Evolutionary conservation across 2,888 invertebrate species (phyloP), one percentile per base, ranked within the genome.

Genomic region (Netelia fuscicornis): DNA sequence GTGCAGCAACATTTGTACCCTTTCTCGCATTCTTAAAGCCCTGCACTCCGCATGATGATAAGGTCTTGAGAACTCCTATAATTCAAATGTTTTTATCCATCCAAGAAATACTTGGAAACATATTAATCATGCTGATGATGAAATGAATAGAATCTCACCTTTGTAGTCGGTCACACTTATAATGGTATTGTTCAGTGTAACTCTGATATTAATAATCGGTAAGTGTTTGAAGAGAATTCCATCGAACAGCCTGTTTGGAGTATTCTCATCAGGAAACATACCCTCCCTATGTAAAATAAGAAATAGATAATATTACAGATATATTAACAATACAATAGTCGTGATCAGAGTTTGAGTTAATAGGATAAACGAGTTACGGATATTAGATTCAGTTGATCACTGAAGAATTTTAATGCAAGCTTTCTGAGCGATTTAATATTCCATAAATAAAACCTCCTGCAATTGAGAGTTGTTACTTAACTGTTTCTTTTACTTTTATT

Each of bases 1-100:
- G 99, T 1, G 98, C 99, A 56, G 99, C 99, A 90, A 99, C 97
- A 92, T 98, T 99, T 3, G 99, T 99, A 85, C 99, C 99, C 94
- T 99, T 99, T 89, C 97, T 96, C 0, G 98, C 96, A 93, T 99
- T 98, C 94, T 98, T 98, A 91, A 98, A 99, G 5, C 99, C 99
- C 93, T 99, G 99, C 89, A 97, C 95, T 0, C 99, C 98, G 94
- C 98, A 97, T 0, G 97, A 97, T 56, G 96, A 94, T 23, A 96
- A 95, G 10, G 97, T 88, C 90, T 96, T 95, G 0, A 95, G 93
- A 3, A 91, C 89, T 56, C 91, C 91, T 91, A 64, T 17, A 78
- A 86, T 56, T 37, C 23, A 60, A 81, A 62, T 52, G 25, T 74
- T 52, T 20, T 25, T 17, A 17, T 48, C 1, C 52, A 52, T 62